These are phyloP conservation scores for Acrocephalus kingi DNA, from an alignment of 2,113 vertebrate species.

Conservation along the genomic window DNA sequence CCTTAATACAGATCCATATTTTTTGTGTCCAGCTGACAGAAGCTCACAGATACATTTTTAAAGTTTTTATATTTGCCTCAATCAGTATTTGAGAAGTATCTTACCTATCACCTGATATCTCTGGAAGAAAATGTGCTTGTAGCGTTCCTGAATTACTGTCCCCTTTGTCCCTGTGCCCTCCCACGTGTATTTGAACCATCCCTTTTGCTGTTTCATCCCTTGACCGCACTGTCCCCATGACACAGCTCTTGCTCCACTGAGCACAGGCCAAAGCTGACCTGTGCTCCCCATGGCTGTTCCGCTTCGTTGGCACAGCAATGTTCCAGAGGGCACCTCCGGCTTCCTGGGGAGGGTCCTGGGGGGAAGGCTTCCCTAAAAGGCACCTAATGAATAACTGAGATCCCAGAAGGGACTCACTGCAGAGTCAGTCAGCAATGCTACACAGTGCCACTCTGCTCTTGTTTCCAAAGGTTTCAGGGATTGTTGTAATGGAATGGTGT, in stretches of 20 bases:
- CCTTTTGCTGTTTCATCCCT: background rate
- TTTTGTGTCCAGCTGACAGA: background rate
- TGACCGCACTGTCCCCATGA: background rate
- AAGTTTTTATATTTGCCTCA: background rate
- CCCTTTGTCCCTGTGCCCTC: background rate
- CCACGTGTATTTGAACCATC: background rate
- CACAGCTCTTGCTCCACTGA: background rate
- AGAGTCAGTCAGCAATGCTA: background rate
- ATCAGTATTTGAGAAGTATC: background rate
- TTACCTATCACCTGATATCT: background rate
- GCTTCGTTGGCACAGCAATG: background rate
- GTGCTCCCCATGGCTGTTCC: conserved; percentile 1
- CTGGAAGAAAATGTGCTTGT: background rate
- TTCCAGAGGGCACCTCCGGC: background rate
- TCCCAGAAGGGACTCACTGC: background rate
- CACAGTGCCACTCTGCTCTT: background rate
- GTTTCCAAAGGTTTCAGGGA: background rate
- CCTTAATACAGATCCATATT: background rate
- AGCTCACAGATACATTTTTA: background rate
- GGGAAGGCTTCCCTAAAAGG: background rate
- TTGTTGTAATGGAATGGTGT: background rate
- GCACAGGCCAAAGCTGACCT: background rate
- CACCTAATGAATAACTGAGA: conserved; percentile 50
- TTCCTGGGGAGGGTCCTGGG: background rate
- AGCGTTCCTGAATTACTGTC: background rate